phyloP scores from a whole-genome alignment of 2,797 vertebrate species.

The Scolopax bukidnonensis region DNA sequence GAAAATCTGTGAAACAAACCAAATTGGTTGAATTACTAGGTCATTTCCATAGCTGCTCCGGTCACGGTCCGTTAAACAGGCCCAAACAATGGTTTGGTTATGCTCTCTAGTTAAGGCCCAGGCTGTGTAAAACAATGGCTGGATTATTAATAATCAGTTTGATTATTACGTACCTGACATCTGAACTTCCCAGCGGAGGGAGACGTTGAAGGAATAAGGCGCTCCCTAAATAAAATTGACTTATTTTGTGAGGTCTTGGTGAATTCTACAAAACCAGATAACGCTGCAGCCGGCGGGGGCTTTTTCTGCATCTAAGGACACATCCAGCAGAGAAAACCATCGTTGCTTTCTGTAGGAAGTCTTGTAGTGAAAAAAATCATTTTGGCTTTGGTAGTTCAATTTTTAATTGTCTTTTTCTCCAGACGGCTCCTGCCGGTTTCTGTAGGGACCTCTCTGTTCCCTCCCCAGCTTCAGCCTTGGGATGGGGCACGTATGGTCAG shows the following conservation, averaged over 20 bases:
- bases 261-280: background rate
- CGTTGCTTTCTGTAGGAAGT: background rate
- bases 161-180: background rate
- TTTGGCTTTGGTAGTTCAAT: background rate
- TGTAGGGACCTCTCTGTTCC: background rate
- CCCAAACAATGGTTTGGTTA: conserved; percentile 56
- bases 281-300: background rate
- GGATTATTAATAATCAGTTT: conserved; percentile 58
- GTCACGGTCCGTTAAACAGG: conserved; percentile 64
- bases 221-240: background rate
- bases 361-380: background rate
- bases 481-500: background rate
- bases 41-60: conserved; percentile 57
- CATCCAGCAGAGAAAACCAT: background rate
- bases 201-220: background rate
- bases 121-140: conserved; percentile 43
- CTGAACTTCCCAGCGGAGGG: background rate
- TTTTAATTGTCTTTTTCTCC: background rate
- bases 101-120: conserved; percentile 62
- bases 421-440: background rate
- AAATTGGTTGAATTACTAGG: conserved; percentile 46
- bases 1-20: conserved; percentile 63
- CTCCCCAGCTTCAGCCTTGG: background rate
- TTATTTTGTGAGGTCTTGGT: background rate
- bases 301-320: background rate